Percentiles rank a stretch among this genome's conserved stretches.
These are phyloP conservation scores for Anser cygnoides DNA, from an alignment of 2,113 vertebrate genomes.

Conservation along the genomic window DNA sequence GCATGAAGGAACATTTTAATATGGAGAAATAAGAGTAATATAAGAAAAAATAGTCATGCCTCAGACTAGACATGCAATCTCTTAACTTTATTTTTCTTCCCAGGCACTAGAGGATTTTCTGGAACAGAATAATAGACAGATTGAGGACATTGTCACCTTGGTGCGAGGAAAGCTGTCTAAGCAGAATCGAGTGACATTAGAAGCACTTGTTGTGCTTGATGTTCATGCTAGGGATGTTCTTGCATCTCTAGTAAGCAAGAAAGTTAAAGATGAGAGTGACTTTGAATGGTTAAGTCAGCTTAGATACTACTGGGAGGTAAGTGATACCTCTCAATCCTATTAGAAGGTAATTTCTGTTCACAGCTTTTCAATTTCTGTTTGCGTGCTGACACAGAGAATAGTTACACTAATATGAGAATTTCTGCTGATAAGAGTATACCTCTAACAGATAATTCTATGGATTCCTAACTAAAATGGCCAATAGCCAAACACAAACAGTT, in stretches of 20 bases:
- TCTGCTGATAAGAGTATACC: conserved; percentile 50
- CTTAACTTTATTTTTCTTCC: not conserved
- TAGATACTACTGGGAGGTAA: conserved; percentile 89
- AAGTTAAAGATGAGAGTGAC: conserved; percentile 84
- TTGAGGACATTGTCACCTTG: conserved; percentile 87
- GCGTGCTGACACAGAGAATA: conserved; percentile 9
- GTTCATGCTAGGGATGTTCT: conserved; percentile 90
- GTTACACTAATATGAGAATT: not conserved
- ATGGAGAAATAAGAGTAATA: not conserved
- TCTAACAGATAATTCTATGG: conserved; percentile 1
- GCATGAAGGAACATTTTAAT: not conserved
- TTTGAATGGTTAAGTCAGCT: conserved; percentile 93
- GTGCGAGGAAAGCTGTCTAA: conserved; percentile 88
- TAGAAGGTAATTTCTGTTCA: conserved; percentile 30
- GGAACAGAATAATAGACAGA: conserved; percentile 83
- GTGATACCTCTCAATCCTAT: conserved; percentile 46
- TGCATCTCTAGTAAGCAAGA: conserved; percentile 80
- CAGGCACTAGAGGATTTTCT: conserved; percentile 84
- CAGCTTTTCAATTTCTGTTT: conserved; percentile 47
- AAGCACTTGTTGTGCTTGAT: conserved; percentile 87
- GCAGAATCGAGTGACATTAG: conserved; percentile 87
- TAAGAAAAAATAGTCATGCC: not conserved
- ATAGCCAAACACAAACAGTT: not conserved
- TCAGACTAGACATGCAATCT: not conserved
- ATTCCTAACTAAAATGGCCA: conserved; percentile 19